A percentile compares a stretch with the other conserved stretches of the same genome.
These are phyloP conservation scores for Ursus arctos DNA, from an alignment of 2,113 vertebrate genomes.

Conservation along the genomic window DNA sequence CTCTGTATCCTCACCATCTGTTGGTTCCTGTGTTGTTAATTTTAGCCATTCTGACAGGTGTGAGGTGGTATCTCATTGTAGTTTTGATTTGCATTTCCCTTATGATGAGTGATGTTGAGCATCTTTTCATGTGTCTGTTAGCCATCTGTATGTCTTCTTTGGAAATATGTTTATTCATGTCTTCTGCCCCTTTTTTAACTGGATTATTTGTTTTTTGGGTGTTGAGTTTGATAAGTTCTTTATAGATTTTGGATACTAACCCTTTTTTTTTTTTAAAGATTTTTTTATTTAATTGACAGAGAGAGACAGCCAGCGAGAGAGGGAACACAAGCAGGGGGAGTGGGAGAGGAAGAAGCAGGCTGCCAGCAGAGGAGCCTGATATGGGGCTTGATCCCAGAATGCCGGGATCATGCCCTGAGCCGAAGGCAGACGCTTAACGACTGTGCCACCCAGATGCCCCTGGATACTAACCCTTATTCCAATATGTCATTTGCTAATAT, in stretches of 20 bases:
- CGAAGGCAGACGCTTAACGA: no score
- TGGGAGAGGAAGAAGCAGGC: no score
- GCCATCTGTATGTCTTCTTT: neutral
- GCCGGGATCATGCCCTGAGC: no score
- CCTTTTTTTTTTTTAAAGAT: neutral
- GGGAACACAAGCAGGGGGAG: no score
- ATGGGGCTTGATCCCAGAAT: no score
- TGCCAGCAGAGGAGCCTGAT: no score
- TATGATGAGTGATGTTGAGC: neutral
- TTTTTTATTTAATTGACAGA: no score
- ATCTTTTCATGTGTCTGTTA: neutral
- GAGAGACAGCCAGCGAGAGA: no score
- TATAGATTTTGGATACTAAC: neutral
- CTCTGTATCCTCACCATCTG: neutral
- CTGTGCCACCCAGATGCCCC: no score
- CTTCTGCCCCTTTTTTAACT: neutral
- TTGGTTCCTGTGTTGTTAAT: neutral
- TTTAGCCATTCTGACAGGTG: neutral
- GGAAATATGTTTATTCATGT: neutral
- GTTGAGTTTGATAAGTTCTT: neutral
- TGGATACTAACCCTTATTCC: neutral
- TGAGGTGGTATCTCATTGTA: neutral
- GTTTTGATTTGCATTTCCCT: neutral
- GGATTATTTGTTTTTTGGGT: neutral
- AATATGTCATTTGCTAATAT: neutral